Evolutionary conservation across 2,113 vertebrate species (phyloP).

Genomic region (Lepus americanus): DNA sequence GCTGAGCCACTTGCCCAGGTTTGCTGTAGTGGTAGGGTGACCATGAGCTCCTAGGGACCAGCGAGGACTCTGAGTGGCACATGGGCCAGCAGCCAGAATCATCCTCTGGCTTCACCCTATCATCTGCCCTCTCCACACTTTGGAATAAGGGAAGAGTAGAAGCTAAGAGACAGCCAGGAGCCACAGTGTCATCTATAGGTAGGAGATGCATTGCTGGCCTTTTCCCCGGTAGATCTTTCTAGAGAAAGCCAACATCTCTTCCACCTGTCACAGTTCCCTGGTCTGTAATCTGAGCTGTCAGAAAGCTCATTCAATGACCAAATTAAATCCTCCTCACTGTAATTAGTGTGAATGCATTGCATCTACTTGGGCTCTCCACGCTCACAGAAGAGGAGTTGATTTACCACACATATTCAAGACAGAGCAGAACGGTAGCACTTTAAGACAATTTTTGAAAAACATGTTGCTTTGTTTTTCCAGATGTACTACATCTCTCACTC

Average conservation of each 20-base stretch:
- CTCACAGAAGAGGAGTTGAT: neutral
- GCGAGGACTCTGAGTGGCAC: neutral
- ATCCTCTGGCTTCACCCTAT: neutral
- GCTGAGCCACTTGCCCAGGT: neutral
- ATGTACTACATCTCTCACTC: neutral
- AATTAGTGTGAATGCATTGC: neutral
- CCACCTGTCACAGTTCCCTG: neutral
- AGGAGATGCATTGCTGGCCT: neutral
- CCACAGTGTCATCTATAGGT: fast-evolving
- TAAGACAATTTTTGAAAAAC: conserved; percentile 27
- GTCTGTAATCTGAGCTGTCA: neutral
- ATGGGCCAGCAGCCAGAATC: neutral
- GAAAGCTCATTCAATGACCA: neutral
- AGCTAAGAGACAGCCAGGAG: neutral
- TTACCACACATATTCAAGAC: neutral
- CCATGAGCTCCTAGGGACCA: fast-evolving
- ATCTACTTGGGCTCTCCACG: neutral
- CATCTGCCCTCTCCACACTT: neutral
- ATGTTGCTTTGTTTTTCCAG: neutral
- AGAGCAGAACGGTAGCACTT: neutral
- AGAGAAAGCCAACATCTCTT: neutral
- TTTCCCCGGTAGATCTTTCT: neutral
- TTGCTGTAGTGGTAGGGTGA: neutral
- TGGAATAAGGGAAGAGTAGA: neutral
- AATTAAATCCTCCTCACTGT: neutral